Evolutionary conservation across 1,140 invertebrate genomes (phyloP), one percentile per base, ranked within the genome.

Genomic region (Lamellibrachia luymesi): DNA sequence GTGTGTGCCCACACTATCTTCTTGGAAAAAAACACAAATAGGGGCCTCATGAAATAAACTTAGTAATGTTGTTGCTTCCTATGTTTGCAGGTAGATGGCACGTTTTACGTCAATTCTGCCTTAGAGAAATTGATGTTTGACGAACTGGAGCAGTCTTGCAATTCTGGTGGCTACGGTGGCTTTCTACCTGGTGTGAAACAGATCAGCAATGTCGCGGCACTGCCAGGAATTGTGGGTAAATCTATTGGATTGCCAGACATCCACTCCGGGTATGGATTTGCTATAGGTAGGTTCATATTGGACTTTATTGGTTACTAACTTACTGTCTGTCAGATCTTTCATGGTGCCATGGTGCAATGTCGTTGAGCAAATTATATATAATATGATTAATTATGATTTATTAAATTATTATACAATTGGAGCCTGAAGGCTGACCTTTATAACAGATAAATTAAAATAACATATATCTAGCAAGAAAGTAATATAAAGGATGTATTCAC

Each of bases 251-350:
- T 99, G 25, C 99, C 99, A 17, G 99, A 99, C 97, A 97, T 99
- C 80, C 99, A 99, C 97, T 99, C 99, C 50, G 99, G 99, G 89
- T 99, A 99, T 97, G 99, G 99, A 89, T 99, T 99, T 97, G 99
- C 99, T 50, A 99, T 99, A 96, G 64, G 64, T 80, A 80, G 25
- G 64, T 80, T 80, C 64, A 80, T 10, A 17, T 80, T 80, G 64
- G 52, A 80, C 64, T 80, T 80, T 80, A 80, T 17, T 80, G 64
- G 38, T 38, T 22, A 80, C 2, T 80, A 80, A 22, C 25, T 6
- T 22, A 80, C 17, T 56, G 64, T 10, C 64, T 8, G 64, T 80
- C 6, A 22, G 64, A 80, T 80, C 2, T 80, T 80, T 80, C 13
- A 56, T 56, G 52, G 52, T 56, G 52, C 52, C 52, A 80, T 22